Evolutionary conservation across 2,113 vertebrate genomes (phyloP), one percentile per base, ranked within the genome.

Genomic region (Anhinga anhinga): DNA sequence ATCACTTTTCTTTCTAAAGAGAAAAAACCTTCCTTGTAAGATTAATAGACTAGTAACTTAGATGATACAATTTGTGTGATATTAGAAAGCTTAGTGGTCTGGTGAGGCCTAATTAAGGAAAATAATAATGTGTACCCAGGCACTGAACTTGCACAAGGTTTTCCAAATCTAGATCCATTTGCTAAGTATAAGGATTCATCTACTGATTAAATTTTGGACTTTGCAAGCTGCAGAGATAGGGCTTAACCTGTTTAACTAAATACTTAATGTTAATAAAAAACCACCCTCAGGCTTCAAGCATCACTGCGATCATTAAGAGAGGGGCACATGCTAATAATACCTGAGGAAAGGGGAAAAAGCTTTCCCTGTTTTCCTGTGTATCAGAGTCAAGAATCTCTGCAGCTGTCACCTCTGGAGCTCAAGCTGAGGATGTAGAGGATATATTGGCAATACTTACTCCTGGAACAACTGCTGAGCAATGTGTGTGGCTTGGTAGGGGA

Each of bases 81-180:
- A 67, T 94, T 94, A 88, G 86, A 95, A 96, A 96, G 59, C 62
- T 93, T 80, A 96, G 82, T 80, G 38, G 53, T 85, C 40, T 95
- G n/a, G 67, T 87, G 61, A 95, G 66, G 49, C 52, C 55, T 97
- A 94, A 96, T 96, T 93, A 93, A 94, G 69, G 93, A 90, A 96
- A 97, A 94, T 79, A 94, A 93, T 96, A 89, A 36, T 82, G 79
- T 91, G 52, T 94, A 81, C 72, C 84, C 42, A 94, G 76, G 87
- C 52, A 95, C 77, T 90, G 92, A 93, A 92, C 70, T 83, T 73
- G 86, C 86, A 61, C 38, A 88, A 92, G 65, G 15, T 81, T 95
- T 97, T 92, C 74, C 71, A 94, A 83, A 74, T 93, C 66, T 70
- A 88, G 95, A 78, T 90, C 73, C 62, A 82, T 89, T 73, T 97